Base-by-base conservation (phyloP, 2,113 vertebrate species). In the Podocnemis expansa region DNA sequence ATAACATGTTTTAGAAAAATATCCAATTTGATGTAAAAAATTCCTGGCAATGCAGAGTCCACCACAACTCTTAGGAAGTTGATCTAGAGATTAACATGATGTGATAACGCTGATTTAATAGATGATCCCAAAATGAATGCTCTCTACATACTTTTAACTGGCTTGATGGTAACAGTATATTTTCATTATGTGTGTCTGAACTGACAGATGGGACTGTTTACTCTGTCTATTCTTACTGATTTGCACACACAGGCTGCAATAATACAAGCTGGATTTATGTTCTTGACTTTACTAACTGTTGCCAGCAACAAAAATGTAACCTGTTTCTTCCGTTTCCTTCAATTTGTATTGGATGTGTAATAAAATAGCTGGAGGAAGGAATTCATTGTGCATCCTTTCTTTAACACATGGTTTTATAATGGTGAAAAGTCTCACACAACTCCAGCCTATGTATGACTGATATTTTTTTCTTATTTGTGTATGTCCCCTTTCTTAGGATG, bases 401-500 rank as follows among this genome's bases (percentile, higher is more conserved):
- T 90, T 67, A 95, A 89, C 73, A 79, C 76, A 80, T 85, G 51
- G 52, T 75, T 49, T 19, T 16, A 2, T 91, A 45, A 78, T 80
- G 55, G 56, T 90, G 78, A 47, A 78, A 94, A 85, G 12, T 45
- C 12, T 90, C 79, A 91, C 75, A 24, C 87, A 89, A 88, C 16
- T 51, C 4, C n/a, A n/a, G 80, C 25, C 6, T 54, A 21, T 78
- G 73, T 38, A 84, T 84, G 63, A 13, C 4, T 52, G 85, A 38
- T 78, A 79, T 41, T 70, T 88, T n/a, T 80, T 81, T 81, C 82
- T 94, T 78, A 87, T 49, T 93, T 24, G 0, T 92, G 2, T 85
- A 6, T 97, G 1, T 94, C 38, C 94, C 49, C 80, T 95, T 75
- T 89, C 84, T 60, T 91, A 99, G 99, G 99, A 99, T 81, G 99